Evolutionary conservation across 2,888 invertebrate species (phyloP).

Genomic region (Aleiodes testaceus): DNA sequence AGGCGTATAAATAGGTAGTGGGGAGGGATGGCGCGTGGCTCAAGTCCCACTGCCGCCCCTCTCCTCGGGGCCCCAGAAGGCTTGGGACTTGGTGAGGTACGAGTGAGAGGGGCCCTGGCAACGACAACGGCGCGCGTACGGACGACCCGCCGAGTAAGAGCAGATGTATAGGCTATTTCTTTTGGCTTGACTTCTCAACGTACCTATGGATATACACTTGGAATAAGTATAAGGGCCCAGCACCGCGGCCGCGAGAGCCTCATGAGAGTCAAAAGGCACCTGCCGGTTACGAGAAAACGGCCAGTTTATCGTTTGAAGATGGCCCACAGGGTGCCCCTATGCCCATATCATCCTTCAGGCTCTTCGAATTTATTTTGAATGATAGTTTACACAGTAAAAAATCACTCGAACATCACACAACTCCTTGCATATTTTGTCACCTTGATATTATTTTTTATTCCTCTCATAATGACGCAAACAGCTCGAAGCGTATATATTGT

Average conservation of each 20-base stretch:
- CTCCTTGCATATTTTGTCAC: conserved; percentile 44
- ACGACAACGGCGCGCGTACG: conserved; percentile 37
- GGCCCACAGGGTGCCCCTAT: conserved; percentile 61
- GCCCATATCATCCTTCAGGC: conserved; percentile 57
- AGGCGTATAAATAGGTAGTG: conserved; percentile 51
- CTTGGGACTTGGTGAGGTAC: background rate
- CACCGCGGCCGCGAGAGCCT: conserved; percentile 44
- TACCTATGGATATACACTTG: conserved; percentile 28
- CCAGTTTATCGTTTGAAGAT: conserved; percentile 43
- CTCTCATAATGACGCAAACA: conserved; percentile 17
- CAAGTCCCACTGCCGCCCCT: conserved; percentile 51
- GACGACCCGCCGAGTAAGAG: conserved; percentile 49
- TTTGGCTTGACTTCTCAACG: conserved; percentile 50
- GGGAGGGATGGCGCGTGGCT: conserved; percentile 68
- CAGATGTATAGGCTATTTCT: conserved; percentile 53
- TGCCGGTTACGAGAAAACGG: conserved; percentile 55
- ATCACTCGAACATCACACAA: conserved; percentile 48
- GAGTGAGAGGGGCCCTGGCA: conserved; percentile 44
- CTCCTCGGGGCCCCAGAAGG: background rate
- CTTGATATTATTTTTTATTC: conserved; percentile 40
- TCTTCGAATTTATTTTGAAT: conserved; percentile 1
- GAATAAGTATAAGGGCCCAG: conserved; percentile 30
- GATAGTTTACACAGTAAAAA: background rate
- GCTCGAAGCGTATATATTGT: background rate
- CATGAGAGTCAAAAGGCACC: conserved; percentile 61